Conservation (phyloP, 2,113 vertebrate genomes). For the Hemicordylus capensis region DNA sequence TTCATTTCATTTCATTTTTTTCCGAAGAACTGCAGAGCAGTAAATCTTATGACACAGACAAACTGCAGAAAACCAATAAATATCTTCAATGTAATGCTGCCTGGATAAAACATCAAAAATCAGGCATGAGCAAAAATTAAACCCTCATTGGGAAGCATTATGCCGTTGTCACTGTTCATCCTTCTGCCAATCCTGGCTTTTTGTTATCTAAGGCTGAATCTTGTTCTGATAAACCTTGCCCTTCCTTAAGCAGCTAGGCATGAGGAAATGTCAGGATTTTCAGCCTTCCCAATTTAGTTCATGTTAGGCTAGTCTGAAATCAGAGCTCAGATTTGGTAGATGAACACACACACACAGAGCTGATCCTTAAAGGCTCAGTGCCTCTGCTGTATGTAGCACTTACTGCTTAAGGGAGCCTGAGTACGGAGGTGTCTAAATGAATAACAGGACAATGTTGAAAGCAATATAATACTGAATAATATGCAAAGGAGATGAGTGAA, state of each 20-base stretch:
- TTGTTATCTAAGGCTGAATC: conserved; percentile 26
- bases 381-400: neutral
- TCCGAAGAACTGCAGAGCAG: conserved; percentile 17
- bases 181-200: conserved; percentile 40
- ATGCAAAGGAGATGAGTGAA: conserved; percentile 51
- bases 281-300: neutral
- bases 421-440: conserved; percentile 9
- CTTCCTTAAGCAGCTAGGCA: conserved; percentile 43
- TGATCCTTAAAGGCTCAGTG: neutral
- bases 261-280: neutral
- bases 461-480: conserved; percentile 63
- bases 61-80: conserved; percentile 58
- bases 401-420: conserved; percentile 1
- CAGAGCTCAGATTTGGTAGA: conserved; percentile 11
- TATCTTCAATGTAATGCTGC: conserved; percentile 56
- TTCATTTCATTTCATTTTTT: conserved; percentile 64
- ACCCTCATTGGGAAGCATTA: conserved; percentile 39
- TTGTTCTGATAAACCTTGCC: conserved; percentile 45
- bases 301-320: neutral
- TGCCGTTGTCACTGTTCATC: conserved; percentile 19
- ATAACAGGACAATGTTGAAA: neutral
- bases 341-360: neutral
- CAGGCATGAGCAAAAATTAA: conserved; percentile 56
- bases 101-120: conserved; percentile 41
- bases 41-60: conserved; percentile 63